Percentiles rank a stretch among this genome's conserved stretches.
Conservation (phyloP, 2,113 vertebrate species). For the Festucalex cinctus region DNA sequence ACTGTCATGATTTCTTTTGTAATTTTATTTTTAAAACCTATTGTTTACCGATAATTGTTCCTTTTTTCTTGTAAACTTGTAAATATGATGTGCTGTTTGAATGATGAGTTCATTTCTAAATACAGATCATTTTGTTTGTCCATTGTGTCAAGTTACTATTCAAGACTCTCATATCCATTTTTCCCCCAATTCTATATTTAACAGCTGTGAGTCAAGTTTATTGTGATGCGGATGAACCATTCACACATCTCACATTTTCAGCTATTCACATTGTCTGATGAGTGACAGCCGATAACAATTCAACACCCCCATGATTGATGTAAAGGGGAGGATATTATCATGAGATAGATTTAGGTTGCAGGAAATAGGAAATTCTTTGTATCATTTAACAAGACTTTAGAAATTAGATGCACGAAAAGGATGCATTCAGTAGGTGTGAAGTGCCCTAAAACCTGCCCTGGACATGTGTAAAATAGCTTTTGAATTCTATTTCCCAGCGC, state of each 20-base stretch:
- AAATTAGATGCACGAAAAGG: neutral
- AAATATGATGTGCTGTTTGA: conserved; percentile 60
- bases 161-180: conserved; percentile 2
- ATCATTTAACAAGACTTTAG: too few species aligned
- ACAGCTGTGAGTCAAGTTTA: conserved; percentile 25
- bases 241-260: conserved; percentile 13
- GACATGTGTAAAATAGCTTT: neutral
- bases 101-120: conserved; percentile 37
- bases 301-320: neutral
- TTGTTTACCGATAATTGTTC: conserved; percentile 47
- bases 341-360: neutral
- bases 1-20: conserved; percentile 6
- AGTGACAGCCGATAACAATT: neutral
- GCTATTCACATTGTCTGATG: conserved; percentile 26
- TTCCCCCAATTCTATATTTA: neutral
- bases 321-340: neutral
- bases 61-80: conserved; percentile 65
- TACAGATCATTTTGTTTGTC: conserved; percentile 29
- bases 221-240: conserved; percentile 25
- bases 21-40: conserved; percentile 31
- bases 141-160: conserved; percentile 8
- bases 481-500: neutral
- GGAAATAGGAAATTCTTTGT: neutral
- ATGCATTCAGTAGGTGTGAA: neutral
- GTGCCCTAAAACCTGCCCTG: neutral